A percentile compares a stretch with the other conserved stretches of the same genome.
phyloP scores from a whole-genome alignment of 2,797 vertebrate species.

The Epinephelus malabaricus region DNA sequence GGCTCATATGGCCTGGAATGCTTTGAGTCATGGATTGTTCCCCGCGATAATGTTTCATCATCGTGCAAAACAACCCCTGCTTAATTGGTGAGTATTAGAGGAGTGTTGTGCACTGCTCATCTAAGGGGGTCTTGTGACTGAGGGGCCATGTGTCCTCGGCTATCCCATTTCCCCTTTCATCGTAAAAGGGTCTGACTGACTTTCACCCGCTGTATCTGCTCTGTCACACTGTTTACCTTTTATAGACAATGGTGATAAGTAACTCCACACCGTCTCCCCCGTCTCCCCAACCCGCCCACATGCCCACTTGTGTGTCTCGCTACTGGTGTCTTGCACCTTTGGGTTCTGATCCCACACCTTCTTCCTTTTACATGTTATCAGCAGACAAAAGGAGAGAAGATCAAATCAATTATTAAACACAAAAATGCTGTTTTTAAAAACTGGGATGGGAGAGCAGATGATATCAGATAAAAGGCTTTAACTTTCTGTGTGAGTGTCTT shows the following conservation, averaged over 20 bases:
- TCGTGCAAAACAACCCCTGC: constrained; percentile 92
- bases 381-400: constrained; percentile 17
- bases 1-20: constrained; percentile 97
- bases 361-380: constrained; percentile 14
- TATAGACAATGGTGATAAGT: constrained; percentile 88
- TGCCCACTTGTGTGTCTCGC: constrained; percentile 42
- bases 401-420: constrained; percentile 38
- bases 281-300: constrained; percentile 7
- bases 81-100: constrained; percentile 93
- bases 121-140: constrained; percentile 90
- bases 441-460: background rate
- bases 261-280: constrained; percentile 72
- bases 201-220: constrained; percentile 82
- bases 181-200: constrained; percentile 87
- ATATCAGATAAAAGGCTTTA: constrained; percentile 49
- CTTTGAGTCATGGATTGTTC: constrained; percentile 99
- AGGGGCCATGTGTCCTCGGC: constrained; percentile 88
- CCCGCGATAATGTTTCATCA: constrained; percentile 96
- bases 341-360: constrained; percentile 39
- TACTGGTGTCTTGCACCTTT: constrained; percentile 46
- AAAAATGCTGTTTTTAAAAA: constrained; percentile 52
- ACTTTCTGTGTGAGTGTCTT: constrained; percentile 41
- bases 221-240: constrained; percentile 88
- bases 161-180: constrained; percentile 91
- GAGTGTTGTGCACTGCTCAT: constrained; percentile 82